phyloP scores from a whole-genome alignment of 2,797 vertebrate species.

The Cercopithecus mitis region DNA sequence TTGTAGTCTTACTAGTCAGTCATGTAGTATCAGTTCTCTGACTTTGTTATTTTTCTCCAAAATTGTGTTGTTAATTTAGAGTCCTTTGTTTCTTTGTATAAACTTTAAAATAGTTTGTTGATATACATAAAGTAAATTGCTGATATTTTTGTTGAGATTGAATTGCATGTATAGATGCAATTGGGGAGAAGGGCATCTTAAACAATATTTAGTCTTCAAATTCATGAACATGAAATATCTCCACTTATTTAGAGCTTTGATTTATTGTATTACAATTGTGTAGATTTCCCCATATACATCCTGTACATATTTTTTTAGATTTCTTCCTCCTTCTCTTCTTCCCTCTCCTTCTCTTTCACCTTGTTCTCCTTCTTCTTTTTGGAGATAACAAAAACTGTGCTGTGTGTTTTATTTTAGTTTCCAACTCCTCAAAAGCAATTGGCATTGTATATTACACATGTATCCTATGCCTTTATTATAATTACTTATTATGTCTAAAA shows the following conservation, averaged over 20 bases:
- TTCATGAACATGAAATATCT: neutral
- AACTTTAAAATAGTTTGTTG: neutral
- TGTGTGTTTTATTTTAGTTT: neutral
- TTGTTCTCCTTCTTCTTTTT: neutral
- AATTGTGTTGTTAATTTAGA: neutral
- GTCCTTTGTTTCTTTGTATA: neutral
- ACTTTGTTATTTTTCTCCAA: neutral
- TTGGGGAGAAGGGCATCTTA: neutral
- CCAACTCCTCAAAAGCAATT: no score
- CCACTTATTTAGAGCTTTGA: neutral
- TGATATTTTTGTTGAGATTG: neutral
- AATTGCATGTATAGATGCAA: neutral
- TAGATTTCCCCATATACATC: neutral
- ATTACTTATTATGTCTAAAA: neutral
- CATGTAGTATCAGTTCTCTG: neutral
- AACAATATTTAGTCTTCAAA: neutral
- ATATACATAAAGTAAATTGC: neutral
- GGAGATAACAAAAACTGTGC: neutral
- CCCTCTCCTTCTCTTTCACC: neutral
- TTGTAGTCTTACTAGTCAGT: neutral
- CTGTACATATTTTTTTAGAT: neutral
- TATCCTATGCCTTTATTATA: neutral
- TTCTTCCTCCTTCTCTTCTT: neutral
- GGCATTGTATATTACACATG: neutral
- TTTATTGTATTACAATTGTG: neutral